A percentile compares a stretch with the other conserved stretches of the same genome.
Evolutionary conservation across 2,113 vertebrate species (phyloP).

Genomic region (Grantiella picta): DNA sequence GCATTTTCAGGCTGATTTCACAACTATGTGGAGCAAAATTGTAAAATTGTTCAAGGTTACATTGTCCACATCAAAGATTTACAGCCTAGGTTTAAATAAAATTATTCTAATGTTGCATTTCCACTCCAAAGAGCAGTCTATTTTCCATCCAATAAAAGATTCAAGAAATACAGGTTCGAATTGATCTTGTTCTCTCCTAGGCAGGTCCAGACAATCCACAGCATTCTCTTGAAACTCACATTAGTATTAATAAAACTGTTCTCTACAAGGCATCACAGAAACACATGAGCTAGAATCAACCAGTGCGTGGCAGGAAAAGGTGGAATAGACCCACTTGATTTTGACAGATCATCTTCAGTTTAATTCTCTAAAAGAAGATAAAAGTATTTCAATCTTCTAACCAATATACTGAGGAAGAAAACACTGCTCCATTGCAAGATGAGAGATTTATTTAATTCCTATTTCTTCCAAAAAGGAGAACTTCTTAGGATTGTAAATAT

Average conservation of each 20-base stretch:
- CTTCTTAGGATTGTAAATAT: background rate
- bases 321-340: background rate
- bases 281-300: background rate
- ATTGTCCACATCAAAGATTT: conserved; percentile 50
- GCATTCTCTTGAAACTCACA: background rate
- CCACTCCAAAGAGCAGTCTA: conserved; percentile 27
- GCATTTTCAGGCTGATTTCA: conserved; percentile 57
- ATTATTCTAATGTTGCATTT: conserved; percentile 36
- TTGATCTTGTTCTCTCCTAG: background rate
- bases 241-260: conserved; percentile 7
- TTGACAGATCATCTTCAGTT: background rate
- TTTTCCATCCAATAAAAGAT: conserved; percentile 20
- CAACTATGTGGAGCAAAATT: background rate
- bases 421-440: background rate
- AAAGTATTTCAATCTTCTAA: background rate
- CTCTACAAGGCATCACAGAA: background rate
- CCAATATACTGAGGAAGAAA: background rate
- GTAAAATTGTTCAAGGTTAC: conserved; percentile 16
- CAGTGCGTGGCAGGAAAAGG: background rate
- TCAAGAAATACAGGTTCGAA: background rate
- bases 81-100: conserved; percentile 27
- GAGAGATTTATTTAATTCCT: background rate
- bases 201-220: background rate
- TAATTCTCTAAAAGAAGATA: background rate
- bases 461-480: background rate